Evolutionary conservation across 2,888 invertebrate genomes (phyloP).

Genomic region (Timandra comae): DNA sequence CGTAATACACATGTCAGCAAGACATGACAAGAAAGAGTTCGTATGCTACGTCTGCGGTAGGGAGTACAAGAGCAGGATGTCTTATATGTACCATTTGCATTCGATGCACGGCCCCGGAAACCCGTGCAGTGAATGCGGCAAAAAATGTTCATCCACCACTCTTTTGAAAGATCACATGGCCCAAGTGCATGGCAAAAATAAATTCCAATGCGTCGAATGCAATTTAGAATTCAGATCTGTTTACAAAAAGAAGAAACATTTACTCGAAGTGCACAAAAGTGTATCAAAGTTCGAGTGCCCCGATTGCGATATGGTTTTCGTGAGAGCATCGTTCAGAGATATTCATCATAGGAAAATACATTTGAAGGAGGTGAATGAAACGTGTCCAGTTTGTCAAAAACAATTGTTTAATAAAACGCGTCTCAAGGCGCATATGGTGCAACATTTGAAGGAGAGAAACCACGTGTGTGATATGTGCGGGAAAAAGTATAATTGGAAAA

Average conservation of each 20-base stretch:
- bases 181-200: constrained; percentile 30
- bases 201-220: constrained; percentile 32
- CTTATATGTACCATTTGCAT: constrained; percentile 7
- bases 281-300: constrained; percentile 28
- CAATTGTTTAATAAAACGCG: constrained; percentile 38
- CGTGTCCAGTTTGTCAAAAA: constrained; percentile 39
- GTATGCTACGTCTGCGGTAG: constrained; percentile 15
- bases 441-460: constrained; percentile 59
- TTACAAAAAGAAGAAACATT: constrained; percentile 32
- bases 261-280: constrained; percentile 29
- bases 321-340: constrained; percentile 32
- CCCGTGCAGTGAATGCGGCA: constrained; percentile 31
- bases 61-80: constrained; percentile 5
- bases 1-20: constrained; percentile 11
- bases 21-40: constrained; percentile 10
- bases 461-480: constrained; percentile 74
- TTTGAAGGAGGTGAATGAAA: constrained; percentile 39
- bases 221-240: constrained; percentile 31
- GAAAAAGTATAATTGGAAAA: constrained; percentile 59
- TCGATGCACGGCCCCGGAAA: constrained; percentile 15
- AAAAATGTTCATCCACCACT: constrained; percentile 23
- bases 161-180: constrained; percentile 25
- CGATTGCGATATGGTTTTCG: constrained; percentile 39
- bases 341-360: constrained; percentile 40
- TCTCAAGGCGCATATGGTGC: constrained; percentile 52